Conservation (phyloP, 2,797 vertebrate genomes). For the Muraenolepis orangiensis region DNA sequence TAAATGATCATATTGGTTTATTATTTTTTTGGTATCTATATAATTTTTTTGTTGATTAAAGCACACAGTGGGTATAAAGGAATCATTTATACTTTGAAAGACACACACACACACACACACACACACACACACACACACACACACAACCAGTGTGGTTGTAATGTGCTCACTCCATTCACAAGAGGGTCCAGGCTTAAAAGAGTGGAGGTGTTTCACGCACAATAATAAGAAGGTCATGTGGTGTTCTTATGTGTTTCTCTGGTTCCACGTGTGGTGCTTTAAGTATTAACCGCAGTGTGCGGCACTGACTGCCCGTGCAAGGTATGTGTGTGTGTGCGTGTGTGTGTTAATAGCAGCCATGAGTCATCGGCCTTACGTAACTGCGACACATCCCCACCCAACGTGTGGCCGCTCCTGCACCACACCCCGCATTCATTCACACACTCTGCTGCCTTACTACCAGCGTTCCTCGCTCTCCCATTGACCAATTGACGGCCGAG, state of each 20-base stretch:
- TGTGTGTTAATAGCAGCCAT: neutral
- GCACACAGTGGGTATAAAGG: neutral
- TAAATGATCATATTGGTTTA: neutral
- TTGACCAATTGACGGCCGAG: neutral
- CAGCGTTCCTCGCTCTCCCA: neutral
- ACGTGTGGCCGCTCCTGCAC: too few species aligned
- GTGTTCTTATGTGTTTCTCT: neutral
- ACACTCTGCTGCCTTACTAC: neutral
- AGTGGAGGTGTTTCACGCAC: too few species aligned
- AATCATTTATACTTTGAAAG: neutral
- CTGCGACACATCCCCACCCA: too few species aligned
- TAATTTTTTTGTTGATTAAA: too few species aligned
- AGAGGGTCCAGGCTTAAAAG: neutral
- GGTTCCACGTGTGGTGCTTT: neutral
- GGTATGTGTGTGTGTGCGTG: neutral
- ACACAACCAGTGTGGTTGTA: neutral
- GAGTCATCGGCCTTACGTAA: too few species aligned
- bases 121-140: neutral
- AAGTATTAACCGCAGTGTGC: neutral
- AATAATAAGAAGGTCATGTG: neutral
- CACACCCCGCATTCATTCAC: too few species aligned
- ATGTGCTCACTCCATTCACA: neutral
- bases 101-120: neutral
- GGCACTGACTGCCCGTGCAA: too few species aligned
- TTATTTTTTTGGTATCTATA: too few species aligned